phyloP scores from a whole-genome alignment of 2,888 invertebrate species.

The Therioaphis trifolii region DNA sequence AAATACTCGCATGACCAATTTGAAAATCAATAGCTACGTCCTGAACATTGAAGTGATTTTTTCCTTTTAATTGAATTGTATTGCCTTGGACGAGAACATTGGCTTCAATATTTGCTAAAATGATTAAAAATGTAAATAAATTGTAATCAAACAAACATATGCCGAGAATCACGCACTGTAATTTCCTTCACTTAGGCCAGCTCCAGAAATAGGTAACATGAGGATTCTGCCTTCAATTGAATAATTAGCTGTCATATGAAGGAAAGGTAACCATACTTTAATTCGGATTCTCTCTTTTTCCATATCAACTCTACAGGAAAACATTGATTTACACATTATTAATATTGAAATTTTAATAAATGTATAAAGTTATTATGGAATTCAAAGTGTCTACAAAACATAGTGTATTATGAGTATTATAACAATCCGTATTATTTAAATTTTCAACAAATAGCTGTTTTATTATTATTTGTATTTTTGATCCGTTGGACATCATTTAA shows the following conservation, averaged over 20 bases:
- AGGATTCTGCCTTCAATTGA: constrained; percentile 77
- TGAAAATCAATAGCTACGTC: constrained; percentile 77
- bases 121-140: constrained; percentile 51
- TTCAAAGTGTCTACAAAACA: background rate
- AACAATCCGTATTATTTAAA: no score
- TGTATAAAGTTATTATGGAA: no score
- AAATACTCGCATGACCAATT: constrained; percentile 75
- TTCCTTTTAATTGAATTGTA: constrained; percentile 71
- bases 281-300: constrained; percentile 73
- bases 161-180: constrained; percentile 64
- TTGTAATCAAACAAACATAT: constrained; percentile 2
- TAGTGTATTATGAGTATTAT: no score
- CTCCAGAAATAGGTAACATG: constrained; percentile 79
- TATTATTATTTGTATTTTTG: background rate
- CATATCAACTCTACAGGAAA: constrained; percentile 72
- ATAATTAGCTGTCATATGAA: constrained; percentile 77
- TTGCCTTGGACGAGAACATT: constrained; percentile 75
- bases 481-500: background rate
- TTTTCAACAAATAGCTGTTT: no score
- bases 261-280: constrained; percentile 75
- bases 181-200: constrained; percentile 63
- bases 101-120: constrained; percentile 77
- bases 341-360: no score
- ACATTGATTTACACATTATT: no score
- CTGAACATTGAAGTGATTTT: constrained; percentile 73